A percentile compares a stretch with the other conserved stretches of the same genome.
Evolutionary conservation across 2,113 vertebrate species (phyloP).

Genomic region (Nicator chloris): DNA sequence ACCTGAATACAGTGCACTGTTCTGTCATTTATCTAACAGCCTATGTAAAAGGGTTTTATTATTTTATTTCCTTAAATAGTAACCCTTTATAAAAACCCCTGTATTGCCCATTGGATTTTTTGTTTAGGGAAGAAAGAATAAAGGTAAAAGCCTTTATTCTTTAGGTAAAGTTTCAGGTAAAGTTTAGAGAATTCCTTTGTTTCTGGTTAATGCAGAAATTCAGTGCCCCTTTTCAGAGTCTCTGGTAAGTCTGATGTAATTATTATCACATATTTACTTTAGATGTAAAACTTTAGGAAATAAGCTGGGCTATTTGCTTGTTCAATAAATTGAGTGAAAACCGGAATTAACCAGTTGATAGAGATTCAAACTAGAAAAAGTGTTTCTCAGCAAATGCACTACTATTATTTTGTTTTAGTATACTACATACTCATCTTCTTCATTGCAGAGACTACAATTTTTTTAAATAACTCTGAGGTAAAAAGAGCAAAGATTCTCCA

Average conservation of each 20-base stretch:
- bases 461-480: background rate
- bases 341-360: background rate
- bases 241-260: background rate
- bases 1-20: background rate
- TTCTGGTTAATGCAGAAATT: background rate
- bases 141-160: background rate
- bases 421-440: background rate
- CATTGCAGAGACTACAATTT: background rate
- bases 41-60: background rate
- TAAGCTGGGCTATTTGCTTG: background rate
- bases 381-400: background rate
- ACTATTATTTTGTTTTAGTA: background rate
- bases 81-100: background rate
- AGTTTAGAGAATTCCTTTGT: background rate
- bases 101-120: background rate
- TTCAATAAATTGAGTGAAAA: background rate
- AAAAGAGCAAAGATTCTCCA: background rate
- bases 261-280: background rate
- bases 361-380: background rate
- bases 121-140: background rate
- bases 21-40: background rate
- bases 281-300: background rate
- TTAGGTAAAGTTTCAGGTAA: too few species aligned
- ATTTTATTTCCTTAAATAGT: background rate
- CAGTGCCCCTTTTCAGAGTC: background rate